Percentiles rank a stretch among this genome's conserved stretches.
Conservation (phyloP, 2,888 invertebrate species). For the Rosalia funebris region DNA sequence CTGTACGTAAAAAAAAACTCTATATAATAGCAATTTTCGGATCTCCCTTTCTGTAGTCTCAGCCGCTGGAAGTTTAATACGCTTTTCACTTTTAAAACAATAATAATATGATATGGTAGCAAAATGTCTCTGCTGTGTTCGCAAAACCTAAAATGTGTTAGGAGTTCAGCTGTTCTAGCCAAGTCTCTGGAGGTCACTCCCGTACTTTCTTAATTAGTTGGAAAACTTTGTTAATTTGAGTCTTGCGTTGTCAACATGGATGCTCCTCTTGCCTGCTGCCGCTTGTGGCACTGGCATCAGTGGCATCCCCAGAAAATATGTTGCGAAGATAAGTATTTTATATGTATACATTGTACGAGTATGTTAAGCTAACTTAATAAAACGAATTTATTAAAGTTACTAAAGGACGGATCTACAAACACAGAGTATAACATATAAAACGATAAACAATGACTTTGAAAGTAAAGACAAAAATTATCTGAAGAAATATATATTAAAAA, state of each 20-base stretch:
- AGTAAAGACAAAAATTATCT: no score
- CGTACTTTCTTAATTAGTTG: conserved; percentile 63
- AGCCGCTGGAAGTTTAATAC: not conserved
- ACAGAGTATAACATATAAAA: no score
- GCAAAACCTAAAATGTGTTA: conserved; percentile 44
- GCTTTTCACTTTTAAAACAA: not conserved
- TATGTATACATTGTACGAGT: no score
- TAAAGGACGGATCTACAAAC: no score
- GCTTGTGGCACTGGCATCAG: not conserved
- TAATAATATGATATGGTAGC: not conserved
- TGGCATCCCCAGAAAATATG: conserved; percentile 1
- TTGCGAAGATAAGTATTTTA: not conserved
- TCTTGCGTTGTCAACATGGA: conserved; percentile 59
- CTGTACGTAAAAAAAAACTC: no score
- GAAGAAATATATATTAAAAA: no score
- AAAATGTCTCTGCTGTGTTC: not conserved
- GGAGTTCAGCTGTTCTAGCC: conserved; percentile 38
- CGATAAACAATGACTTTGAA: no score
- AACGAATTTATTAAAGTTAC: no score
- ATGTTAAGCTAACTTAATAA: no score
- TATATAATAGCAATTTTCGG: no score
- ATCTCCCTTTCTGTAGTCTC: no score
- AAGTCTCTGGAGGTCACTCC: conserved; percentile 56
- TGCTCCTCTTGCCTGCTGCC: conserved; percentile 35
- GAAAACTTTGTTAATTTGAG: conserved; percentile 63